Conservation (phyloP, 2,888 invertebrate genomes). For the Pheosia tremula region DNA sequence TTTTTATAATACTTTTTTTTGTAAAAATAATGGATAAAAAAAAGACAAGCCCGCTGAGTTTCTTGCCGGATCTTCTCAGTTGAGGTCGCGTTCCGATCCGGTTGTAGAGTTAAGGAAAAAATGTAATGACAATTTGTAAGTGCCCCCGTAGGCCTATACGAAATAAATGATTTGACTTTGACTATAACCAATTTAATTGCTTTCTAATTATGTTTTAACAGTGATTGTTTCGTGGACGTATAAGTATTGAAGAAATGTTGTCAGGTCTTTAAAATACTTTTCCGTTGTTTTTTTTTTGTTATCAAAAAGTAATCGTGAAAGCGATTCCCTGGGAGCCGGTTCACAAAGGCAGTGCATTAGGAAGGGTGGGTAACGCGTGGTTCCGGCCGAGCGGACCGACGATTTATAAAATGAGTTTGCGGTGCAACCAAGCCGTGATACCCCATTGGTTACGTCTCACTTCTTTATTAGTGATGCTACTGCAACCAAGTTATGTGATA, state of each 20-base stretch:
- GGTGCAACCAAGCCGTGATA: conserved; percentile 82
- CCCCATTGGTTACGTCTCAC: conserved; percentile 84
- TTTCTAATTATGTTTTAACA: no score
- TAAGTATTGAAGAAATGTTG: background rate
- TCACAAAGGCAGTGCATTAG: conserved; percentile 59
- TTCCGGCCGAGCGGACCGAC: conserved; percentile 77
- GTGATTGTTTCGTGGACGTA: background rate
- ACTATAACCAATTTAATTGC: no score
- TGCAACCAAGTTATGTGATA: conserved; percentile 16
- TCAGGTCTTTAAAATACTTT: background rate
- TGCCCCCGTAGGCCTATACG: no score
- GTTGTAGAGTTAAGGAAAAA: no score
- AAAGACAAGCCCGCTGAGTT: no score
- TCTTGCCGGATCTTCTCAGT: no score
- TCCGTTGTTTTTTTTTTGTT: conserved; percentile 12
- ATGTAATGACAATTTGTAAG: no score
- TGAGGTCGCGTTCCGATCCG: no score
- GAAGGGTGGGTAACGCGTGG: conserved; percentile 76
- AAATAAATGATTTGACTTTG: no score
- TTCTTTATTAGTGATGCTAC: conserved; percentile 67
- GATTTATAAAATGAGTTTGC: conserved; percentile 85
- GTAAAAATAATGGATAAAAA: no score
- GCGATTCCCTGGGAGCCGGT: conserved; percentile 42
- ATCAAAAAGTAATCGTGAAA: conserved; percentile 19
- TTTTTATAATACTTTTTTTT: no score